Evolutionary conservation across 2,797 vertebrate species (phyloP), one percentile per base, ranked within the genome.

Genomic region (Aulostomus chinensis): DNA sequence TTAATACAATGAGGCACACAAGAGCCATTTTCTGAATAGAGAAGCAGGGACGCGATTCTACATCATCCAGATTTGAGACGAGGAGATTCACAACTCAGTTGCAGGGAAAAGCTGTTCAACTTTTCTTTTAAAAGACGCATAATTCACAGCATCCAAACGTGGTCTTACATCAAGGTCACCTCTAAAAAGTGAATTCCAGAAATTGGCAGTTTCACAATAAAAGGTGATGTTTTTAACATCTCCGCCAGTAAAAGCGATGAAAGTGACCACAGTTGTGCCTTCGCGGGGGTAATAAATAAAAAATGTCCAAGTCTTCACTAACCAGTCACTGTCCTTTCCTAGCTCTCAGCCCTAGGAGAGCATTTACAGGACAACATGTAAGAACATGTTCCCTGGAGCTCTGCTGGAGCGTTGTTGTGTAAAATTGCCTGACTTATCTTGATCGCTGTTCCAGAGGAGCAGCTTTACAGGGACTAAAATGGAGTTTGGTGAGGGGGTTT

Each of bases 351-450:
- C 40, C 22, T 42, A 7, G 12, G 16, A 36, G 30, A 53, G 43
- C 22, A 24, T 13, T 34, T 15, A 13, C 35, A 21, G 17, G 34
- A 56, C 49, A 51, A 43, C n/a, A 39, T 50, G 47, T 28, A 29
- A 52, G 45, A 62, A 35, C 52, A 13, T 48, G 45, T 66, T 53
- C 24, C 36, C 25, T 2, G 16, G 46, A 25, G 55, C 57, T 62
- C 28, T 40, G 1, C 41, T 41, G 16, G 52, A 65, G 50, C 55
- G 50, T 43, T 40, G 31, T 51, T 30, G 63, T 61, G 64, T 81
- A 59, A 81, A 72, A 77, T 68, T 68, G 66, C 52, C 51, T 28
- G 55, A 81, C 58, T 77, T 81, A 72, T 85, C 77, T 62, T 53
- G 63, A 77, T 78, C 66, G 65, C 31, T 53, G 73, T 76, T 80